Percentiles rank a stretch among this genome's conserved stretches.
Evolutionary conservation across 2,888 invertebrate genomes (phyloP).

Genomic region (Ptilodon capucinus): DNA sequence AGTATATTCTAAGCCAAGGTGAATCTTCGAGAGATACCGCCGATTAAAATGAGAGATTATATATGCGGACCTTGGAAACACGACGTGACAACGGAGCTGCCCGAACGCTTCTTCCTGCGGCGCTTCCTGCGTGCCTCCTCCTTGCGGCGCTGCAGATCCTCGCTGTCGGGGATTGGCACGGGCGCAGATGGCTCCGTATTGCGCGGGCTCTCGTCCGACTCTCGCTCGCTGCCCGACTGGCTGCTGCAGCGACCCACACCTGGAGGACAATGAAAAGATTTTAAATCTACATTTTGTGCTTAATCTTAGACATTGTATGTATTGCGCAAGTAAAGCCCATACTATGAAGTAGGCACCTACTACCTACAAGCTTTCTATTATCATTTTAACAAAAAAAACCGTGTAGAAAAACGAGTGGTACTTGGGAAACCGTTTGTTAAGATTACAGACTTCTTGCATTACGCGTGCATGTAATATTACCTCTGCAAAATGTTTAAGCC

Average conservation of each 20-base stretch:
- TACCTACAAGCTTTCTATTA: no score
- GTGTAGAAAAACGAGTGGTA: no score
- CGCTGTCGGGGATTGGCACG: constrained; percentile 83
- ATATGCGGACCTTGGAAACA: constrained; percentile 90
- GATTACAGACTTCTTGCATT: not conserved
- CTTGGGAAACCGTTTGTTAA: no score
- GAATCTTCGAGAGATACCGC: not conserved
- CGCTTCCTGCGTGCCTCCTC: constrained; percentile 94
- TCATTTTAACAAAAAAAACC: no score
- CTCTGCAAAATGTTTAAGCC: constrained; percentile 12
- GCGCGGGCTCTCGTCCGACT: constrained; percentile 67
- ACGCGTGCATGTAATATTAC: not conserved
- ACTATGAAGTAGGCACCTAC: no score
- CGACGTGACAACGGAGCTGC: constrained; percentile 93
- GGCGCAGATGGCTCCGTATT: constrained; percentile 78
- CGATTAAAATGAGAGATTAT: not conserved
- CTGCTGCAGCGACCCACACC: constrained; percentile 80
- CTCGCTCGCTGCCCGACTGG: constrained; percentile 81
- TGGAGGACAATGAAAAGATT: constrained; percentile 39
- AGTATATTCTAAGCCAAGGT: not conserved
- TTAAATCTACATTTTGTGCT: no score
- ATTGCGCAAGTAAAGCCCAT: no score
- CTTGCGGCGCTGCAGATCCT: constrained; percentile 89
- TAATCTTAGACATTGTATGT: no score
- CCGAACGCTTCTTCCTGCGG: constrained; percentile 95